Evolutionary conservation across 2,797 vertebrate genomes (phyloP).

Genomic region (Bradypodion ventrale): DNA sequence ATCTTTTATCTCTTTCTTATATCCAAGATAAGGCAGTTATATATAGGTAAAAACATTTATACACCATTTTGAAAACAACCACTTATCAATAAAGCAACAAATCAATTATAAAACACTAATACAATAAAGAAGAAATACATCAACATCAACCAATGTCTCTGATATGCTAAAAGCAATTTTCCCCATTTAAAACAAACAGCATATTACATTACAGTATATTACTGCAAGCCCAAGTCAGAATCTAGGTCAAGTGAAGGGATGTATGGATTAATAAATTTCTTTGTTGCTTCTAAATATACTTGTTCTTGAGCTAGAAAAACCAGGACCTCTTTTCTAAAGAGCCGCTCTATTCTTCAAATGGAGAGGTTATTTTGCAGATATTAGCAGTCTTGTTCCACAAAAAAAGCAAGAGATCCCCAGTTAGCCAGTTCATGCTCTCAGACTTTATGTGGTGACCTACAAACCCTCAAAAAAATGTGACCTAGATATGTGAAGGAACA

Average conservation of each 20-base stretch:
- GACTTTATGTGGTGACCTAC: not conserved
- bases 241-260: not conserved
- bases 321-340: not conserved
- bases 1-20: no score
- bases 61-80: no score
- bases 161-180: no score
- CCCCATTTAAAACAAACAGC: not conserved
- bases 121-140: no score
- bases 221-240: not conserved
- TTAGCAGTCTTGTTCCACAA: not conserved
- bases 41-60: no score
- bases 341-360: not conserved
- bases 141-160: not conserved
- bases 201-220: not conserved
- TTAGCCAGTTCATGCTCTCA: no score
- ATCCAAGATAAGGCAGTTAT: no score
- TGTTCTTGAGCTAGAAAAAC: not conserved
- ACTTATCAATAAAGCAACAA: no score
- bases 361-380: not conserved
- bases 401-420: not conserved
- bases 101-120: no score
- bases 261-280: not conserved
- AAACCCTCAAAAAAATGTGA: not conserved
- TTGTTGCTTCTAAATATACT: not conserved
- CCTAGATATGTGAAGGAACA: not conserved